A percentile compares a stretch with the other conserved stretches of the same genome.
Conservation (phyloP, 2,797 vertebrate genomes). For the Hirundo rustica region DNA sequence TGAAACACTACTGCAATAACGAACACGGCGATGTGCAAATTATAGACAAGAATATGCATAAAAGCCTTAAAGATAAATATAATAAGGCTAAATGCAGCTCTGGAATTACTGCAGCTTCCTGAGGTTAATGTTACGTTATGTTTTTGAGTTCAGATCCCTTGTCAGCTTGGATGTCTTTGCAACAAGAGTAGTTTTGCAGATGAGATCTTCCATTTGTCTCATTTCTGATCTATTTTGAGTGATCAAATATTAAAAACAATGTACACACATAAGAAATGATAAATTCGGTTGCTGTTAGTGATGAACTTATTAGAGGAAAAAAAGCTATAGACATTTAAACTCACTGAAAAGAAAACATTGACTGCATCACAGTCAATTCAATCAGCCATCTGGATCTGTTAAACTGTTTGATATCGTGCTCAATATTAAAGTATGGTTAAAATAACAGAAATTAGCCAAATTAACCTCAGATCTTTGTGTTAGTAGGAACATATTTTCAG, state of each 20-base stretch:
- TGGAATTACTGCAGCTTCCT: not conserved
- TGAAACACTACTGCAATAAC: conserved; percentile 14
- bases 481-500: not conserved
- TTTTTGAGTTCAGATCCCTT: not conserved
- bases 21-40: not conserved
- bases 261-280: not conserved
- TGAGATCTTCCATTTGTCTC: not conserved
- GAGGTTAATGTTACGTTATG: not conserved
- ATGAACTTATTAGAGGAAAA: not conserved
- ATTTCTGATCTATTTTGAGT: not conserved
- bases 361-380: not conserved
- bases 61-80: conserved; percentile 21
- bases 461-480: not conserved
- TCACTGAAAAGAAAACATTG: not conserved
- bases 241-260: not conserved
- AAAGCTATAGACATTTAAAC: not conserved
- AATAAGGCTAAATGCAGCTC: not conserved
- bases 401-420: not conserved
- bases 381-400: not conserved
- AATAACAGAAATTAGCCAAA: not conserved
- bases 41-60: not conserved
- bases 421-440: not conserved
- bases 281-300: not conserved
- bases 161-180: not conserved
- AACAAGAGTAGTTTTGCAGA: not conserved